Conservation (phyloP, 2,888 invertebrate genomes). For the Falcaria lacertinaria region DNA sequence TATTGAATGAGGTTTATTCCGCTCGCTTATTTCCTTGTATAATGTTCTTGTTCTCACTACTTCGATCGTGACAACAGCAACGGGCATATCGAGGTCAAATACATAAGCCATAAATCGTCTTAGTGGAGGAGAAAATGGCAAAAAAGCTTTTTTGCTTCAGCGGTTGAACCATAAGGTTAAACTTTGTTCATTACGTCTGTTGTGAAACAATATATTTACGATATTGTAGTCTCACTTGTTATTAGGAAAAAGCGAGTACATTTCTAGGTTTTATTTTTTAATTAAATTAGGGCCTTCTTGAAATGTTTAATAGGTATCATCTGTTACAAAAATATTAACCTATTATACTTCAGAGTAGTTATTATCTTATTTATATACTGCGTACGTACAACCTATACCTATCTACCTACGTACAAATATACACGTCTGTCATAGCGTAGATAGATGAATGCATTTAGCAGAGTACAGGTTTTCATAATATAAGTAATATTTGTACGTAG, state of each 20-base stretch:
- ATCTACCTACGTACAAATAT: too few relatives aligned
- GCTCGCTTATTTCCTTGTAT: constrained; percentile 33
- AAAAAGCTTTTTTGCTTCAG: constrained; percentile 47
- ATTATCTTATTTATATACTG: too few relatives aligned
- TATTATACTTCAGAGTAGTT: too few relatives aligned
- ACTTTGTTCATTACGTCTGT: constrained; percentile 55
- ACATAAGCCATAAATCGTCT: constrained; percentile 65
- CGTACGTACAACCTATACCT: too few relatives aligned
- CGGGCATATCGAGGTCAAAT: constrained; percentile 56
- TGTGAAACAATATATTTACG: constrained; percentile 37
- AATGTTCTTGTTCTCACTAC: constrained; percentile 52
- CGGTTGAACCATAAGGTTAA: constrained; percentile 26
- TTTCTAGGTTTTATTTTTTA: too few relatives aligned
- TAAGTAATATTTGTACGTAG: too few relatives aligned
- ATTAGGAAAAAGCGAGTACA: not conserved
- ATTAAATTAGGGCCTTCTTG: too few relatives aligned
- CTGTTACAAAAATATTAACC: too few relatives aligned
- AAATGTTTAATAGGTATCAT: too few relatives aligned
- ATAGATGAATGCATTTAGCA: too few relatives aligned
- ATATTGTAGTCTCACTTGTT: constrained; percentile 20
- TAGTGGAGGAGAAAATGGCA: constrained; percentile 46
- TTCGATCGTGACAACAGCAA: constrained; percentile 49
- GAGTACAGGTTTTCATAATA: too few relatives aligned
- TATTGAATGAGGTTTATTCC: constrained; percentile 34
- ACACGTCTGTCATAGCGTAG: too few relatives aligned